Base-by-base conservation (phyloP, 1,140 invertebrate genomes). In the Babylonia areolata region DNA sequence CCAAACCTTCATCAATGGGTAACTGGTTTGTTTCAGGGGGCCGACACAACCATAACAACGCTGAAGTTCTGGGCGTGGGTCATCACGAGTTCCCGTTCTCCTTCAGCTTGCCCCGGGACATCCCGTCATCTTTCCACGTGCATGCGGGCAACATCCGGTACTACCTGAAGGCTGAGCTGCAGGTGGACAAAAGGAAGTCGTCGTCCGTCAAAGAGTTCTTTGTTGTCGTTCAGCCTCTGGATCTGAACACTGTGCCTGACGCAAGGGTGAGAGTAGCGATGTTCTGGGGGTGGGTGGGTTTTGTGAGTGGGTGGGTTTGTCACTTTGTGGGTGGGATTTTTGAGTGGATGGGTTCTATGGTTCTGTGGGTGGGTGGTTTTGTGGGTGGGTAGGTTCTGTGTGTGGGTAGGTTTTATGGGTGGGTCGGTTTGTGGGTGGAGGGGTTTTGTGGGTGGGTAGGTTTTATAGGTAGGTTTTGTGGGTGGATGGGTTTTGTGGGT, bases 61-160 rank as follows among this genome's bases (percentile, higher is more conserved):
- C 51, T n/a, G 15, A 69, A 2, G 17, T 17, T 17, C 71, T 35
- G 31, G 71, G 15, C 28, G 23, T n/a, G 28, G 71, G 71, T 35
- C 71, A 35, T 35, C 71, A 73, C 33, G 71, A 73, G 71, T 73
- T 73, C 33, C 71, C 71, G 31, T 73, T 73, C 71, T 31, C 33
- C n/a, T 73, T 73, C 71, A 11, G 33, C 31, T 33, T 73, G 15
- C 71, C 71, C 0, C 0, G 31, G 3, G 31, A 35, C 31, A 35
- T 73, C 33, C 71, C 71, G 5, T 73, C 71, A 31, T 73, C 71
- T 31, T 73, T 33, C 31, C 28, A 73, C 15, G 33, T n/a, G 11
- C 9, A 15, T 11, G 5, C 33, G 12, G 71, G 71, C 5, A 35
- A 35, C 15, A 33, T 73, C 9, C 71, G 71, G 9, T 73, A 73